Conservation (phyloP, 1,140 invertebrate genomes). For the Drosophila insularis region DNA sequence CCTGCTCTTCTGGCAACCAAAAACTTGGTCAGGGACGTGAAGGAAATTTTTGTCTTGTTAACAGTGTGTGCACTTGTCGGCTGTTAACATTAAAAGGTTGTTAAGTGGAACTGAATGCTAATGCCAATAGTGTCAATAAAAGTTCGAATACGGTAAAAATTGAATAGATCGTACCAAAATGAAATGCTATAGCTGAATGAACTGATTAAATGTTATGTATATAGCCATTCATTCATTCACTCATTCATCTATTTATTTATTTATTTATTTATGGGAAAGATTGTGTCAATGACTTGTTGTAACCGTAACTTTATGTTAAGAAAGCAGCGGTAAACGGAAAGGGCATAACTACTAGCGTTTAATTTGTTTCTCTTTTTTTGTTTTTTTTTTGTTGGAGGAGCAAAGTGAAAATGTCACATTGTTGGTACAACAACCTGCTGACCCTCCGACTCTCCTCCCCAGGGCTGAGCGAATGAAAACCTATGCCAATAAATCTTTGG, state of each 20-base stretch:
- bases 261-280: not conserved
- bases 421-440: slow-evolving; percentile 24
- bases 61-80: slow-evolving; percentile 12
- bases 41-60: slow-evolving; percentile 19
- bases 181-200: not conserved
- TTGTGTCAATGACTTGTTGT: slow-evolving; percentile 50
- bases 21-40: slow-evolving; percentile 51
- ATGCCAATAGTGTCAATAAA: slow-evolving; percentile 8
- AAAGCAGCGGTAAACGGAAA: slow-evolving; percentile 27
- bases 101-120: slow-evolving; percentile 13
- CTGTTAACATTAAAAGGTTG: slow-evolving; percentile 17
- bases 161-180: slow-evolving; percentile 4
- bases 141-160: slow-evolving; percentile 2
- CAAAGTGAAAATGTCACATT: not conserved
- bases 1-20: slow-evolving; percentile 5
- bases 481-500: slow-evolving; percentile 59
- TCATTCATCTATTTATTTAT: too few species aligned
- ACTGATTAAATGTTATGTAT: not conserved
- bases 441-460: not conserved
- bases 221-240: not conserved
- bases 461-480: slow-evolving; percentile 29
- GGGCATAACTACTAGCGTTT: not conserved
- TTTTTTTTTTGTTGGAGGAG: not conserved
- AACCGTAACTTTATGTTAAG: slow-evolving; percentile 20
- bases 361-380: not conserved